Base-by-base conservation (phyloP, 2,888 invertebrate genomes). In the Neocrepidodera transversa region DNA sequence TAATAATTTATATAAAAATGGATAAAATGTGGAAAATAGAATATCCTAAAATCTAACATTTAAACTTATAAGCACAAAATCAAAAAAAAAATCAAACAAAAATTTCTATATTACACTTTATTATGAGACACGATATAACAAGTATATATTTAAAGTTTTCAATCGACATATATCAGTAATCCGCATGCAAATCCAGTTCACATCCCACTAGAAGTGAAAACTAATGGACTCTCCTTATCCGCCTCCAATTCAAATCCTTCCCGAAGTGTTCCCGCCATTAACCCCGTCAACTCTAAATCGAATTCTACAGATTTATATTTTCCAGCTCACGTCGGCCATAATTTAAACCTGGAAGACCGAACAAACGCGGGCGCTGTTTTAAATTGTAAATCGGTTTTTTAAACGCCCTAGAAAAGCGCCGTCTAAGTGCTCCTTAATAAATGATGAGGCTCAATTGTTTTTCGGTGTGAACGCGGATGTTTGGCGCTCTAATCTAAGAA, bases 211-310 rank as follows among this genome's bases (percentile, higher is more conserved):
- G 49, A 38, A 50, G 50, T 50, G 50, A 40, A 50, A 50, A 50
- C 50, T 50, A 50, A 50, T 50, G 50, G 50, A 40, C 26, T 16
- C 50, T 50, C 17, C 28, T 50, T 38, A 50, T 18, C 40, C 50
- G 50, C 14, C 36, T 38, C 38, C 50, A 40, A 50, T 50, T 38
- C 50, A 50, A 50, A 50, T 50, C 16, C 36, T 40, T 50, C n/a
- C 16, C 38, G 50, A 38, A 51, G 51, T 42, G 28, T 51, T 51
- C 40, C 30, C 45, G 26, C 45, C 54, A 47, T 54, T 54, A 54
- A 54, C 54, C 26, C 54, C 53, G 53, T 54, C 45, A 54, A 45
- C 45, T 54, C 53, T 35, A 36, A 53, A 53, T 53, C 45, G 53
- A 53, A 53, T 53, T 20, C 26, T 30, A 14, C 23, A 23, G 42